These are phyloP conservation scores for Emydocephalus ijimae DNA, from an alignment of 2,113 vertebrate species.

Conservation along the genomic window DNA sequence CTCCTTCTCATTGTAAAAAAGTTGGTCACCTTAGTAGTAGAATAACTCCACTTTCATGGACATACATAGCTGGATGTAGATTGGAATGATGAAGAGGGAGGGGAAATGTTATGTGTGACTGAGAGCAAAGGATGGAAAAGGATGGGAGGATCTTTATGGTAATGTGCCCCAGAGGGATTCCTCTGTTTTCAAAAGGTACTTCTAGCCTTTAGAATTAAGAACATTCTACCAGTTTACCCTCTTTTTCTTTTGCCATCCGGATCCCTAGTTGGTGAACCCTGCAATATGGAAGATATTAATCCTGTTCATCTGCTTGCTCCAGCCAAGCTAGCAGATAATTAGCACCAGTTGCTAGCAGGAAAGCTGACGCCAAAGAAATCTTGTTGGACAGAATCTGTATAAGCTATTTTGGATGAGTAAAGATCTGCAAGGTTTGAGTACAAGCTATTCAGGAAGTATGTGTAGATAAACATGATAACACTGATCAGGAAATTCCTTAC, in stretches of 20 bases:
- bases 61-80: not conserved
- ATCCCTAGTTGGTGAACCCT: not conserved
- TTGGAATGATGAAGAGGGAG: not conserved
- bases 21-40: no score
- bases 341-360: not conserved
- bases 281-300: not conserved
- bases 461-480: not conserved
- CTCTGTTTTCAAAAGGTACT: not conserved
- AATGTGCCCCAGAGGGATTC: slow-evolving; percentile 4
- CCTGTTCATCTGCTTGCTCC: not conserved
- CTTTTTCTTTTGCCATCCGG: not conserved
- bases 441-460: not conserved
- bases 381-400: not conserved
- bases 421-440: not conserved
- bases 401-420: not conserved
- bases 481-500: not conserved
- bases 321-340: not conserved
- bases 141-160: not conserved
- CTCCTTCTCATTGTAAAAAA: no score
- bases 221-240: slow-evolving; percentile 20
- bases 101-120: not conserved
- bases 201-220: not conserved
- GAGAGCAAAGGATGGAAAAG: not conserved
- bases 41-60: not conserved
- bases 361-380: not conserved